Evolutionary conservation across 23 tunicate genomes (phyloP), one percentile per base, ranked within the genome.

Genomic region (Halocynthia aurantium): DNA sequence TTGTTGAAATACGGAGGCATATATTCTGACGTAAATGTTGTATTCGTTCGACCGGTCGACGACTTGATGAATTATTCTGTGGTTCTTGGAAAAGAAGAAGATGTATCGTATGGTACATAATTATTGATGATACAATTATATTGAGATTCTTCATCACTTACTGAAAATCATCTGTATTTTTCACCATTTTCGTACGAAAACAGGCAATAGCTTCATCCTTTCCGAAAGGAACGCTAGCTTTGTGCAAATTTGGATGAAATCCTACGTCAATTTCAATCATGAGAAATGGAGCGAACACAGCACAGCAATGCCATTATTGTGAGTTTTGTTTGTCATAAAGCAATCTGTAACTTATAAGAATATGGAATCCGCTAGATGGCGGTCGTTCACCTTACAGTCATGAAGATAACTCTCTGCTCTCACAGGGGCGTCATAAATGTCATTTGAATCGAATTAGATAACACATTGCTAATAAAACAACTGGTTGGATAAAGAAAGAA

Each of bases 261-360:
- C 78, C 22, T 74, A 74, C 63, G 56, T 74, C 56, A 74, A 74
- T 56, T 74, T 74, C 22, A 64, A 74, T n/a, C 57, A 74, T 64
- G 56, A 19, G 17, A 20, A 49, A 19, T 74, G 78, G 78, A 74
- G 78, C 64, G 78, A 74, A 9, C 78, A 74, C 78, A 74, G 78
- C 57, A 74, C 78, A 8, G 62, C 6, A 2, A 74, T 74, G 78
- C 78, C 78, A 0, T 17, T 22, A 10, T 54, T 22, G 78, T 74
- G 31, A 74, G 64, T 54, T 15, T n/a, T 4, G 17, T 13, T 58
- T 13, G 64, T 15, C 64, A 15, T 58, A 58, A 1, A 58, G n/a
- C 64, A 31, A 31, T 31, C 44, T 31, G 4, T 31, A 31, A 31
- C 44, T 31, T 31, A 31, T 4, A 31, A 31, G 44, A 31, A 31